A percentile compares a stretch with the other conserved stretches of the same genome.
Evolutionary conservation across 2,888 invertebrate genomes (phyloP).

Genomic region (Ametastegia equiseti): DNA sequence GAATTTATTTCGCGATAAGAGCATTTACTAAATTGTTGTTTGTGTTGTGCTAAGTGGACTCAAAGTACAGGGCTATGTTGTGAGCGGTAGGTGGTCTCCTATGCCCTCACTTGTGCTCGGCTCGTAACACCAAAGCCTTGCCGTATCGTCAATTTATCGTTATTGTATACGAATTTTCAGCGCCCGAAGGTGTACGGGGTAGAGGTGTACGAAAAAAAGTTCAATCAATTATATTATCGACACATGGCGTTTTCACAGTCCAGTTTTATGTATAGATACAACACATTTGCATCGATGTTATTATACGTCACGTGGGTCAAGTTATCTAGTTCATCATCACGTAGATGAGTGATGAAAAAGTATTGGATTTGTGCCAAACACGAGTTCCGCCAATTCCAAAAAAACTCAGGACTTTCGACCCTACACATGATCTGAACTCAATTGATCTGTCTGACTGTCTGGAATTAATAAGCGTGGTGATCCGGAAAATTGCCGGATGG

Average conservation of each 20-base stretch:
- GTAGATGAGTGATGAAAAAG: no score
- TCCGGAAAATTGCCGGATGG: no score
- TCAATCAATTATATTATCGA: constrained; percentile 46
- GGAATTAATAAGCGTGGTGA: no score
- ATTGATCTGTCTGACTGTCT: no score
- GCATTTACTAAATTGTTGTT: constrained; percentile 66
- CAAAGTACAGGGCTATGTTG: constrained; percentile 73
- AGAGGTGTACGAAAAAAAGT: not conserved
- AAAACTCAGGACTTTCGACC: no score
- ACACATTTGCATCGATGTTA: no score
- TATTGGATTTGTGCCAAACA: no score
- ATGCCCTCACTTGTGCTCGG: not conserved
- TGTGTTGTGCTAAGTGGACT: constrained; percentile 71
- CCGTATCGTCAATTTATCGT: constrained; percentile 60
- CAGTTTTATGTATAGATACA: no score
- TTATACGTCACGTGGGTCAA: no score
- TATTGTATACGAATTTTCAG: constrained; percentile 55
- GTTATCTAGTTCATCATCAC: no score
- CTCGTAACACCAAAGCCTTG: constrained; percentile 40
- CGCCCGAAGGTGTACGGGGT: constrained; percentile 24
- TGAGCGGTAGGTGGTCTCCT: constrained; percentile 68
- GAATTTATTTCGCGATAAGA: constrained; percentile 60
- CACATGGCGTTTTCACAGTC: not conserved
- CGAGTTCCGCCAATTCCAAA: no score
- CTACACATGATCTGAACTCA: no score